phyloP scores from a whole-genome alignment of 2,888 invertebrate genomes.

The Netelia inedita region DNA sequence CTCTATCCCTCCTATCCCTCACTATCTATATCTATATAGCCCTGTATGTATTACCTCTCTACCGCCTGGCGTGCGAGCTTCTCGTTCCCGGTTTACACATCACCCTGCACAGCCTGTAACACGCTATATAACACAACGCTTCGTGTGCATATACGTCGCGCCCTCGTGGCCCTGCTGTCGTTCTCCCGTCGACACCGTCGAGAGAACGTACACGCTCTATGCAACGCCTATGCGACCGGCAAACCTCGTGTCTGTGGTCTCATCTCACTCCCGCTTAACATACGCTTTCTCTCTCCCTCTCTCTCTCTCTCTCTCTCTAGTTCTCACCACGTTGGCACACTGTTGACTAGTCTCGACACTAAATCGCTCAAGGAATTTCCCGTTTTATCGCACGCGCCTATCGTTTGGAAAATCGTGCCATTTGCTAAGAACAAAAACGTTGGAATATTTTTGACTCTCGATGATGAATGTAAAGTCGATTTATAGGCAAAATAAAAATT shows the following conservation, averaged over 20 bases:
- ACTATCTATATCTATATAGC: conserved; percentile 33
- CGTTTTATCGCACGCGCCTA: conserved; percentile 15
- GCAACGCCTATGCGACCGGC: conserved; percentile 46
- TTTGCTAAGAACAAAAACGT: neutral
- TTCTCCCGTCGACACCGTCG: conserved; percentile 51
- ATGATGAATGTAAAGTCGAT: no score
- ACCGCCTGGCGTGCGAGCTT: conserved; percentile 56
- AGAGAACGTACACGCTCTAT: conserved; percentile 41
- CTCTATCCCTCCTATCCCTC: conserved; percentile 30
- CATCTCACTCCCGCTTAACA: conserved; percentile 23
- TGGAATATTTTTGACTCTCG: neutral
- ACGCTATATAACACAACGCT: conserved; percentile 22
- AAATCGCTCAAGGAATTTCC: conserved; percentile 32
- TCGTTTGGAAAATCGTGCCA: neutral
- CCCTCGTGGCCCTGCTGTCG: conserved; percentile 61
- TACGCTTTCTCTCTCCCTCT: neutral
- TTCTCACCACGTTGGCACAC: conserved; percentile 69
- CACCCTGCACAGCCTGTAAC: conserved; percentile 62
- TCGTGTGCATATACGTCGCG: conserved; percentile 19
- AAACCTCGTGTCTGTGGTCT: conserved; percentile 50
- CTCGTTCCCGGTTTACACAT: conserved; percentile 67
- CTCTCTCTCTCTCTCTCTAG: neutral
- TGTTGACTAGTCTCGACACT: conserved; percentile 61
- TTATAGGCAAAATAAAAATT: no score
- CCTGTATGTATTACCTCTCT: conserved; percentile 48